Evolutionary conservation across 2,888 invertebrate species (phyloP), one percentile per base, ranked within the genome.

Genomic region (Agonopterix subpropinquella): DNA sequence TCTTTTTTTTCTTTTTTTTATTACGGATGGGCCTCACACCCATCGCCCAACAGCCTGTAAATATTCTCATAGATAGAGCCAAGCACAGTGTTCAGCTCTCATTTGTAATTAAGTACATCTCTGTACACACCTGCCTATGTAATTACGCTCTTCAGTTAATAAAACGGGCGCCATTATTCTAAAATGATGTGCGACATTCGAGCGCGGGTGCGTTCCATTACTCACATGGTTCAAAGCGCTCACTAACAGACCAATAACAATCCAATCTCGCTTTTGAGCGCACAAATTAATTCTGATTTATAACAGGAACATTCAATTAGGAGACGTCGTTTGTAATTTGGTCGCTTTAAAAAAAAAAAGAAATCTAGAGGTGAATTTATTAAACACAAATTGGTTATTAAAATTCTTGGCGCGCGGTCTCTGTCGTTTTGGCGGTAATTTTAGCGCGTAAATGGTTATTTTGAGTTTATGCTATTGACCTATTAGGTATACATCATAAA

Each of bases 341-440:
- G 64, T 56, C 57, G 55, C 47, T 52, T 48, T 56, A 55, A 59
- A 59, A 63, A 56, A 60, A 56, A 50, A 37, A 54, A 52, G 11
- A 53, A 51, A 44, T 48, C 52, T 51, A 51, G 55, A 67, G 62
- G 67, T 65, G 71, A 67, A 78, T 82, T 80, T 79, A 80, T 86
- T 81, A 82, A 84, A 83, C 77, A 82, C 85, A 81, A 85, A 86
- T 85, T 85, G 84, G 80, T 83, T 83, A 85, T 86, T 86, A 86
- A 84, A 70, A 86, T 86, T 85, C 85, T 71, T 75, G 70, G 73
- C 79, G 69, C 55, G 65, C 65, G 64, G 57, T 57, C 59, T 3
- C n/a, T 39, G 39, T 39, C 28, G 28, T 28, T 28, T 28, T 28
- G 28, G 5, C 28, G 28, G 28, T 28, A 28, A 28, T 28, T 28